Evolutionary conservation across 2,888 invertebrate genomes (phyloP), one percentile per base, ranked within the genome.

Genomic region (Seira ritae): DNA sequence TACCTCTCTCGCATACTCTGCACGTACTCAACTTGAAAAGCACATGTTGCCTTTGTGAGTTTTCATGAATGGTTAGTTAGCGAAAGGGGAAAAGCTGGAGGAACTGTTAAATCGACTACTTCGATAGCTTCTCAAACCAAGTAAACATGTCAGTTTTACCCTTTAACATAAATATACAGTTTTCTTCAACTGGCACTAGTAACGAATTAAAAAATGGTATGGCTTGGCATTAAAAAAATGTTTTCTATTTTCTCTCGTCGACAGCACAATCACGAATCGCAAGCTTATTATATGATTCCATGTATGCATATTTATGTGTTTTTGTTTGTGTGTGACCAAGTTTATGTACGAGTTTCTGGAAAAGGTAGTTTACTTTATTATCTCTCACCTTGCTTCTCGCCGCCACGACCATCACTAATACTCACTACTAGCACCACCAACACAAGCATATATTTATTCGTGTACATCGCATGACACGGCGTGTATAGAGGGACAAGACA

Each of bases 351-450:
- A 8, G 50, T 50, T 31, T 55, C 55, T 62, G 22, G 20, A 62
- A 62, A 62, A 20, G 62, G 4, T 20, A 20, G 15, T 62, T 62
- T 20, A 20, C 20, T 62, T 62, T 62, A 62, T 62, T 62, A 62
- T 20, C 19, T 62, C 10, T 62, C 62, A 62, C 62, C 62, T 62
- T 62, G 1, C 60, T n/a, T 60, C 62, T 20, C 62, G 22, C 62
- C 62, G 22, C 20, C 4, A 20, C 20, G 20, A 20, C 22, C 31
- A 31, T 8, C 31, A 8, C 8, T 31, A 31, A 2, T 8, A 31
- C n/a, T 6, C 2, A 20, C 62, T 22, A 22, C 22, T 3, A 19
- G 20, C 50, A 20, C 20, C 1, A 22, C 22, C 19, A 19, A 62
- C 50, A 20, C 20, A 6, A 8, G 19, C 42, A 8, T 62, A 2